Base-by-base conservation (phyloP, 2,797 vertebrate genomes). In the Liparis tanakae region DNA sequence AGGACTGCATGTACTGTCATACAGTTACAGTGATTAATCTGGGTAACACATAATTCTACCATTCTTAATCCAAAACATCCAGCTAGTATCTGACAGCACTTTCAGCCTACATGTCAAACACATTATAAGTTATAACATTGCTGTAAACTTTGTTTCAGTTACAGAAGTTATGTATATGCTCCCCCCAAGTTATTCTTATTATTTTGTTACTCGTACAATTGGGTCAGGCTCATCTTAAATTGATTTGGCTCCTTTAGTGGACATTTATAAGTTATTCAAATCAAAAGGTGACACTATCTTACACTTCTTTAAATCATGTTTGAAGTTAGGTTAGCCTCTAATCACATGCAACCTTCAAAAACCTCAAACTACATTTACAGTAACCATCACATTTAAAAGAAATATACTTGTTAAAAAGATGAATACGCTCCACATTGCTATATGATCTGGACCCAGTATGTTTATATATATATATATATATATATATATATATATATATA, bases 91-190 rank as follows among this genome's bases (percentile, higher is more conserved):
- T 66, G 25, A 70, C 12, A 71, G 50, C 36, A 60, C 20, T 14
- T 70, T 69, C 54, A 78, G 48, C 33, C 56, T 33, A 36, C 34
- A 56, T 30, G 7, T 61, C 55, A 53, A 41, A 41, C 36, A 76
- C 39, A 59, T 53, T 30, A 30, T n/a, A n/a, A 41, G 13, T 10
- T 58, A 12, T 66, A 18, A 13, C 46, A 63, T 55, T 68, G 17
- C 46, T 64, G 8, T 67, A 39, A 56, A 61, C 50, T 46, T 60
- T 69, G 22, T 34, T 64, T 48, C 37, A 44, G 8, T 61, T 20
- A 6, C 56, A 67, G 46, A 6, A 50, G 44, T 72, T 74, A 10
- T 41, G 9, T 39, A 39, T 41, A 20, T 7, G 1, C 18, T 43
- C 22, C 57, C 34, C 25, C 1, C 3, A 10, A 5, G 41, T 14